Evolutionary conservation across 2,113 vertebrate species (phyloP).

Genomic region (Oreochromis tanganicae): DNA sequence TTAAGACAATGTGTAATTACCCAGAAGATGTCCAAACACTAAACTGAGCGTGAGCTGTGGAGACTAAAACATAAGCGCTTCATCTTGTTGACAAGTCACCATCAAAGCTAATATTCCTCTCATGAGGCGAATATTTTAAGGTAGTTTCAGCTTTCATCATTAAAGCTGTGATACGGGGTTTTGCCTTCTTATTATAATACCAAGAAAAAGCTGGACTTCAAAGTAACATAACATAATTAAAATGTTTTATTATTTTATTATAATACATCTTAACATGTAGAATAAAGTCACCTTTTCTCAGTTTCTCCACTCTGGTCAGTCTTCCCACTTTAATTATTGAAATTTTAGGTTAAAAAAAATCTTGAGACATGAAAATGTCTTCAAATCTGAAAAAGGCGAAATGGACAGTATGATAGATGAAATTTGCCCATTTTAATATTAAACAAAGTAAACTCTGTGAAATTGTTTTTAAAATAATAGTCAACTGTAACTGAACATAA

Average conservation of each 20-base stretch:
- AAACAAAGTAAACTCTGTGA: neutral
- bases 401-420: neutral
- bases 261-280: neutral
- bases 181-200: neutral
- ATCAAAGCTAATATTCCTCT: neutral
- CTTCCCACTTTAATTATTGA: neutral
- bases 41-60: neutral
- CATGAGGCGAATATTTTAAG: neutral
- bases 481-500: neutral
- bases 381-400: rapidly evolving
- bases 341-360: neutral
- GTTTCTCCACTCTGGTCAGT: neutral
- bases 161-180: neutral
- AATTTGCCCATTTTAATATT: neutral
- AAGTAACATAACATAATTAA: neutral
- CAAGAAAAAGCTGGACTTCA: neutral
- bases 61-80: neutral
- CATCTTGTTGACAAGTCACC: neutral
- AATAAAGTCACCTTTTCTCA: neutral
- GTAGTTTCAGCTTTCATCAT: neutral
- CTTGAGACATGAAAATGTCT: neutral
- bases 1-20: neutral
- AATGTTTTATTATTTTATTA: neutral
- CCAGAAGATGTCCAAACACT: neutral
- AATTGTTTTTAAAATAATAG: neutral